Conservation (phyloP, 2,888 invertebrate species). For the Pollenia labialis region DNA sequence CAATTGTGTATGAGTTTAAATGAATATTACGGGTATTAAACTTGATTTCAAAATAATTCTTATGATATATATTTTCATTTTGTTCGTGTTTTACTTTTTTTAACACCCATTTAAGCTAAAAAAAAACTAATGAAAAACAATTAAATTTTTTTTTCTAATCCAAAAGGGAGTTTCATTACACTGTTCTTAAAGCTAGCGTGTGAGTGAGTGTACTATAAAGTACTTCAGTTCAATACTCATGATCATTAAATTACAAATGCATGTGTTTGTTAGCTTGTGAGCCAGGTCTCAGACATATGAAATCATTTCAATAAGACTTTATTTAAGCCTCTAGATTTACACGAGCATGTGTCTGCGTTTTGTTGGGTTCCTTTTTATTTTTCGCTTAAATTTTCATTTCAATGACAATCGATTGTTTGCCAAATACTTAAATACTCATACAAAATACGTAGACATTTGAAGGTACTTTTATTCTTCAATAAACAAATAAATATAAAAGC, state of each 20-base stretch:
- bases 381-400: constrained; percentile 40
- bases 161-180: constrained; percentile 42
- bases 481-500: constrained; percentile 58
- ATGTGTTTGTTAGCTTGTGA: not conserved
- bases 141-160: constrained; percentile 60
- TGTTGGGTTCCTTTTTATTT: not conserved
- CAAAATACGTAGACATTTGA: constrained; percentile 66
- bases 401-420: constrained; percentile 72
- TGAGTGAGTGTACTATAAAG: not conserved
- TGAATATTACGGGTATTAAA: constrained; percentile 64
- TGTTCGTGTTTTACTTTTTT: constrained; percentile 44
- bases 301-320: constrained; percentile 45
- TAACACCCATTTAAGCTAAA: constrained; percentile 62
- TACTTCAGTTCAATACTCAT: constrained; percentile 27
- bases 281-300: constrained; percentile 16
- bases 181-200: not conserved
- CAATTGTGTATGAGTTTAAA: constrained; percentile 33
- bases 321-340: constrained; percentile 43
- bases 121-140: constrained; percentile 46
- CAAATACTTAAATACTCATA: constrained; percentile 66
- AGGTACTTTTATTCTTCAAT: constrained; percentile 57
- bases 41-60: constrained; percentile 67
- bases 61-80: constrained; percentile 44
- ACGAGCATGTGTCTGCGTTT: not conserved
- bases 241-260: constrained; percentile 28